Conservation (phyloP, 2,113 vertebrate genomes). For the Rallus limicola region DNA sequence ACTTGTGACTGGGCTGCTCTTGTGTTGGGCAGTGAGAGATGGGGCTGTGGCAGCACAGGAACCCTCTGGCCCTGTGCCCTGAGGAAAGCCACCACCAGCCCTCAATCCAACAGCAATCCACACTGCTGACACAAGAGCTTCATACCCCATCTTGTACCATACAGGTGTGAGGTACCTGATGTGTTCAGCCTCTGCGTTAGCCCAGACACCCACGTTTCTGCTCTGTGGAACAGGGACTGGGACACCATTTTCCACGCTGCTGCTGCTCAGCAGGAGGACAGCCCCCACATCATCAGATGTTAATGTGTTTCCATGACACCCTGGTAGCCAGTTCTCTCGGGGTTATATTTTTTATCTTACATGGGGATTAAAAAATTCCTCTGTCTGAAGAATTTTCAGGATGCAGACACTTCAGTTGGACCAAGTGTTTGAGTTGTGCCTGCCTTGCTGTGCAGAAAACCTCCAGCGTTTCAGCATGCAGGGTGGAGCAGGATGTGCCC, state of each 20-base stretch:
- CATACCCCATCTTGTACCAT: fast-evolving
- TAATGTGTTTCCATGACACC: fast-evolving
- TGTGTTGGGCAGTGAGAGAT: not conserved
- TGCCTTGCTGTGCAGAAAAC: not conserved
- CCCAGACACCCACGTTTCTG: not conserved
- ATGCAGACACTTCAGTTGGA: not conserved
- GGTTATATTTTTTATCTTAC: not conserved
- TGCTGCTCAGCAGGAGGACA: not conserved
- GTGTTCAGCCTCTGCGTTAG: not conserved
- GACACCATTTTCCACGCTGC: not conserved
- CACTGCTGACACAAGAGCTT: not conserved
- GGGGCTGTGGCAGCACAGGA: not conserved
- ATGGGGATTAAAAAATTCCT: not conserved
- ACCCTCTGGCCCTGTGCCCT: not conserved
- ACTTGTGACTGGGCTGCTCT: not conserved
- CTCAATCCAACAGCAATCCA: not conserved
- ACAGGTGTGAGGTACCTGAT: not conserved
- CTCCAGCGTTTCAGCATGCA: not conserved
- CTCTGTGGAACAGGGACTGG: not conserved
- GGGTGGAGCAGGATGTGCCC: not conserved
- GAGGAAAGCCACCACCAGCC: not conserved
- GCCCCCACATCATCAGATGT: not conserved
- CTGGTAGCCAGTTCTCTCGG: not conserved
- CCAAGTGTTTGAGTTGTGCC: not conserved
- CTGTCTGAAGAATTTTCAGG: not conserved